Percentiles rank a stretch among this genome's conserved stretches.
phyloP scores from a whole-genome alignment of 2,888 invertebrate genomes.

The Micoletzkya japonica region DNA sequence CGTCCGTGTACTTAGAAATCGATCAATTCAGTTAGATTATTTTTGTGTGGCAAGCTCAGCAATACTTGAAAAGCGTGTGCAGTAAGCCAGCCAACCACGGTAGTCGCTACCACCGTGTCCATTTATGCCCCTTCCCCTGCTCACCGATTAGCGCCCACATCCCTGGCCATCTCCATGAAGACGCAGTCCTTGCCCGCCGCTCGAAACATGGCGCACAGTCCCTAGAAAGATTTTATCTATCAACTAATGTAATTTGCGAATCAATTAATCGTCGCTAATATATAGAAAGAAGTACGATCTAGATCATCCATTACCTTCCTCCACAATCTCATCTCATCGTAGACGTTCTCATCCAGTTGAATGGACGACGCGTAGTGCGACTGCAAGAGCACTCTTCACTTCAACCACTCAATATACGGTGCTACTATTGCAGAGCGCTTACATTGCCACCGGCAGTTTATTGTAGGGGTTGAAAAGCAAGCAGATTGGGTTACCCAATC shows the following conservation, averaged over 20 bases:
- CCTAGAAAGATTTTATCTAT: constrained; percentile 26
- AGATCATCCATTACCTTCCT: constrained; percentile 69
- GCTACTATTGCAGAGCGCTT: no score
- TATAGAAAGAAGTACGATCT: not conserved
- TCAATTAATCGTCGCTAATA: not conserved
- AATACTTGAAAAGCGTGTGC: no score
- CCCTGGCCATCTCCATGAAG: constrained; percentile 85
- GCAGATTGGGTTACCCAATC: no score
- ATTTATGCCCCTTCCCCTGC: not conserved
- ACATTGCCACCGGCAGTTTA: no score
- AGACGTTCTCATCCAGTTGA: constrained; percentile 88
- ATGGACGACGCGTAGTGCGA: constrained; percentile 80
- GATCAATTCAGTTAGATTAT: no score
- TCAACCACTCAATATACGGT: no score
- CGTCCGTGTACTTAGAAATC: no score
- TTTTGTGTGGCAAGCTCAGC: not conserved
- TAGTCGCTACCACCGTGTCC: not conserved
- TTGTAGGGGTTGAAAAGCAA: no score
- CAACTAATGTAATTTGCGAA: not conserved
- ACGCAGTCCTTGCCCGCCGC: constrained; percentile 78
- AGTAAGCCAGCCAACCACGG: no score
- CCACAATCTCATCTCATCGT: constrained; percentile 82
- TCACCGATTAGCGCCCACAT: constrained; percentile 70
- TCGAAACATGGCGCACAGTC: constrained; percentile 79
- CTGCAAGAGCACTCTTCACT: not conserved